These are phyloP conservation scores for Eupithecia inturbata DNA, from an alignment of 2,888 invertebrate species.

Conservation along the genomic window DNA sequence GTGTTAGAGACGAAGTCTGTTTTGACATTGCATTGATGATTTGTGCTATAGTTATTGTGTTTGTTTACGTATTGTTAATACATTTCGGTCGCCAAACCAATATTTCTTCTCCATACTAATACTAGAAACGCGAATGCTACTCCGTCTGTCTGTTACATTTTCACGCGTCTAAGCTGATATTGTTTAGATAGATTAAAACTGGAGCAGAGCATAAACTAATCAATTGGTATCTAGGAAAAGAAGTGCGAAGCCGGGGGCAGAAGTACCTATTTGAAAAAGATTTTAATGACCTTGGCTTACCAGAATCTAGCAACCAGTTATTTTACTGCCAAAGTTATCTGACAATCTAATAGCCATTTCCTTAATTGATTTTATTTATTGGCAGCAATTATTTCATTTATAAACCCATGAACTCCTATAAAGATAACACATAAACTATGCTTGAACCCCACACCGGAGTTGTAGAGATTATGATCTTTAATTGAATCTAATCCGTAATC, in stretches of 20 bases:
- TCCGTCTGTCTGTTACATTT: not conserved
- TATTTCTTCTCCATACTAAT: not conserved
- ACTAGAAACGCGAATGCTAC: not conserved
- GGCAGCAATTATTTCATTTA: slow-evolving; percentile 30
- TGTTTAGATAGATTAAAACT: not conserved
- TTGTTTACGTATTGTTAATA: not conserved
- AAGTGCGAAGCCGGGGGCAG: not conserved
- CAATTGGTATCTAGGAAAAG: not conserved
- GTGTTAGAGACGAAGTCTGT: not conserved
- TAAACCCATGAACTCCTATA: slow-evolving; percentile 19
- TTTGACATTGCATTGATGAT: not conserved
- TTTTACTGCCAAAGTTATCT: slow-evolving; percentile 2
- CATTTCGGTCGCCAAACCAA: not conserved
- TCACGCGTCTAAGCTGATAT: not conserved
- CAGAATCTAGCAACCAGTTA: slow-evolving; percentile 1
- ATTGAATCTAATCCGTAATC: slow-evolving; percentile 28
- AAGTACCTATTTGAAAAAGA: not conserved
- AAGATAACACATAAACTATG: slow-evolving; percentile 16
- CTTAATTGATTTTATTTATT: slow-evolving; percentile 31
- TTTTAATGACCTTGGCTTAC: not conserved
- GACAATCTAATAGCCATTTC: slow-evolving; percentile 26
- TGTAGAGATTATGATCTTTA: slow-evolving; percentile 28
- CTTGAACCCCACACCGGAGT: slow-evolving; percentile 14
- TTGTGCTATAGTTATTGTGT: not conserved
- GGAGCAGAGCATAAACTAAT: not conserved